Conservation (phyloP, 2,888 invertebrate genomes). For the Antitype chi region DNA sequence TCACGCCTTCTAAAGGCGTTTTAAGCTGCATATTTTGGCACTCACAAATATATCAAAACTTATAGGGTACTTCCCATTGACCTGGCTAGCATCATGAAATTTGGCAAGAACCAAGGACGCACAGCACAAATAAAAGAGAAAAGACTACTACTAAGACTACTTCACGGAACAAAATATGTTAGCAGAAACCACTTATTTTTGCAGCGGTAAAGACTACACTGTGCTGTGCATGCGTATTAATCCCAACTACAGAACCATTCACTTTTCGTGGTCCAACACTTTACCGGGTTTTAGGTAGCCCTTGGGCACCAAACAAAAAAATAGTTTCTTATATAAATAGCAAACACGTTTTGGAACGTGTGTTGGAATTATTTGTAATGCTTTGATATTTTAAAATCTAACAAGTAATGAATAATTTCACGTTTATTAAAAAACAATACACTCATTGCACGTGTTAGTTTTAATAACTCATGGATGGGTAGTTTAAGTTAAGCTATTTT, state of each 20-base stretch:
- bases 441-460: constrained; percentile 3
- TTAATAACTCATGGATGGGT: background rate
- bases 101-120: background rate
- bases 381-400: background rate
- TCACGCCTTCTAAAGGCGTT: too few species aligned
- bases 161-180: background rate
- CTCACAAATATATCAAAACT: background rate
- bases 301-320: background rate
- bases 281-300: too few species aligned
- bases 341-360: background rate
- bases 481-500: background rate
- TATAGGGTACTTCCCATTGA: background rate
- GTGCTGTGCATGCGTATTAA: background rate
- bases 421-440: constrained; percentile 16
- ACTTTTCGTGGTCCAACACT: background rate
- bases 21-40: background rate
- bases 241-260: background rate
- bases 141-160: too few species aligned
- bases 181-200: too few species aligned
- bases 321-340: background rate
- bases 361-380: background rate
- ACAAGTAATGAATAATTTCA: constrained; percentile 17
- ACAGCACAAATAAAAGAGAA: background rate
- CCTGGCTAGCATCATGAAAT: background rate
- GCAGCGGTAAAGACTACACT: too few species aligned